phyloP scores from a whole-genome alignment of 2,113 vertebrate species.

The Nothobranchius furzeri region DNA sequence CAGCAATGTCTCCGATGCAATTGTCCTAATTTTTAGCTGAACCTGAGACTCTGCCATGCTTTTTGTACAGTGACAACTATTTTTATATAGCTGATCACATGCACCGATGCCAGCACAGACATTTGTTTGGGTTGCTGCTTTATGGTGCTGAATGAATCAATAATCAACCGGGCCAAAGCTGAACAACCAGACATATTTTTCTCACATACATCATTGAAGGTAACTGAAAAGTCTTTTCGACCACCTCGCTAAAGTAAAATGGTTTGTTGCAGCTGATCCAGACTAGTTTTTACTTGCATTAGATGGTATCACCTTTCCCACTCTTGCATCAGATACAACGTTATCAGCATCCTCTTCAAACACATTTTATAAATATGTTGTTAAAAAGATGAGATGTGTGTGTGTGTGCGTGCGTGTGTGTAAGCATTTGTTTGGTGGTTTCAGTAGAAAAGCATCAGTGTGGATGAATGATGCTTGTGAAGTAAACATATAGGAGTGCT shows the following conservation, averaged over 20 bases:
- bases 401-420: background rate
- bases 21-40: constrained; percentile 1
- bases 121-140: constrained; percentile 41
- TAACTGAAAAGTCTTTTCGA: constrained; percentile 19
- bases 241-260: constrained; percentile 10
- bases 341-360: constrained; percentile 23
- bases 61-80: background rate
- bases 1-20: constrained; percentile 14
- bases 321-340: constrained; percentile 51
- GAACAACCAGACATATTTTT: constrained; percentile 36
- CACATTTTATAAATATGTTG: constrained; percentile 8
- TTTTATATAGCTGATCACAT: constrained; percentile 41
- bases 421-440: background rate
- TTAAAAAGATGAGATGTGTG: constrained; percentile 4
- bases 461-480: background rate
- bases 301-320: constrained; percentile 39
- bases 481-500: constrained; percentile 3
- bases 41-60: constrained; percentile 6
- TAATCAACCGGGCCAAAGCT: constrained; percentile 34
- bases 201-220: constrained; percentile 20
- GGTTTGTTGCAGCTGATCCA: constrained; percentile 16
- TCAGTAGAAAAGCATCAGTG: background rate
- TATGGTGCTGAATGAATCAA: constrained; percentile 50
- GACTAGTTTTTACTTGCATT: constrained; percentile 35
- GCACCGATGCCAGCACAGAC: constrained; percentile 30